These are phyloP conservation scores for Ectobius pallidus DNA, from an alignment of 2,888 invertebrate species.

Conservation along the genomic window DNA sequence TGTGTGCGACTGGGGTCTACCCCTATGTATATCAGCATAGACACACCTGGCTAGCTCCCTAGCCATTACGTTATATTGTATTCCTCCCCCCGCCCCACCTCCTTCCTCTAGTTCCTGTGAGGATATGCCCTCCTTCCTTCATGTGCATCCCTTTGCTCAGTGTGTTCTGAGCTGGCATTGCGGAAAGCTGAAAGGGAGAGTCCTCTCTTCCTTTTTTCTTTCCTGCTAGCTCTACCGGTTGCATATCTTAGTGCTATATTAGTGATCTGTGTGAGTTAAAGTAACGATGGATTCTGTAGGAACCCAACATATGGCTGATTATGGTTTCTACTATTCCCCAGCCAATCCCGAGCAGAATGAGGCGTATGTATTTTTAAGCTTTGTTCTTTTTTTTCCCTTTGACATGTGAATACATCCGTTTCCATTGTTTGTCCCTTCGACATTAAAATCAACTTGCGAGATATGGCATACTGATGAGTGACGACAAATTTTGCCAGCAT, in stretches of 20 bases:
- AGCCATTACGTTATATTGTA: conserved; percentile 6
- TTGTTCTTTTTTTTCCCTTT: not conserved
- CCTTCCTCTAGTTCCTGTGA: conserved; percentile 28
- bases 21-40: not conserved
- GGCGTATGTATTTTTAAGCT: conserved; percentile 26
- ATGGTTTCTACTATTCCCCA: conserved; percentile 31
- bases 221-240: not conserved
- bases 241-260: conserved; percentile 5
- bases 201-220: not conserved
- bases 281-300: not conserved
- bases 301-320: conserved; percentile 13
- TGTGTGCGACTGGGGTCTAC: not conserved
- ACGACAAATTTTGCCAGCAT: no score
- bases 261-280: not conserved
- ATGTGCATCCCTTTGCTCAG: conserved; percentile 6
- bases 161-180: not conserved
- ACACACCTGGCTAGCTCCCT: conserved; percentile 39
- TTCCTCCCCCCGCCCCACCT: not conserved
- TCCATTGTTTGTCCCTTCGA: no score
- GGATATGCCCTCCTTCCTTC: not conserved
- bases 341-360: conserved; percentile 30
- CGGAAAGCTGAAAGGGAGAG: not conserved
- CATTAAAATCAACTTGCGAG: no score
- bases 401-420: no score
- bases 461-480: no score